Evolutionary conservation across 1,140 invertebrate species (phyloP), one percentile per base, ranked within the genome.

Genomic region (Oscheius sp.): DNA sequence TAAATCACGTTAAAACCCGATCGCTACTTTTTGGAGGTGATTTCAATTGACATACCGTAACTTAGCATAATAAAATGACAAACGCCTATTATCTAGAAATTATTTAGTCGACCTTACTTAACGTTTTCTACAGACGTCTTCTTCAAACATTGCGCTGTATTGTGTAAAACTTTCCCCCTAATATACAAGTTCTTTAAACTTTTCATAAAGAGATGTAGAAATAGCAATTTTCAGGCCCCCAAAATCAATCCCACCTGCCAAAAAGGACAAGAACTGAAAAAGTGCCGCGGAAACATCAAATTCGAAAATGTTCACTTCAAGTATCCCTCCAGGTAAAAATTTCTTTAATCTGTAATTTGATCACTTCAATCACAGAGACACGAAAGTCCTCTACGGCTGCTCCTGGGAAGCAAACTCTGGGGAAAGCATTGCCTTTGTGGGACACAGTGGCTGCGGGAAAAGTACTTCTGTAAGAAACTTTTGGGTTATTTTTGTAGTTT

Each of bases 351-450:
- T 58, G 23, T 58, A 7, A 7, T 13, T n/a, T 13, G 15, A 7
- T n/a, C 23, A 79, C 97, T 3, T 85, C 97, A 7, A n/a, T 85
- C 20, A 13, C 10, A 63, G 36, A 34, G 4, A 90, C 90, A 35
- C 15, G 3, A 62, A 62, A 32, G 34, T 62, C 28, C 28, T 32
- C 15, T 31, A 7, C 76, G 91, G 93, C 83, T 85, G 97, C 28
- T 91, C 89, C 64, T 97, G 97, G 78, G 87, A 86, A 1, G 91
- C 92, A n/a, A 89, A 91, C 1, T 87, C 92, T 0, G 94, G 94
- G 18, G 91, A 94, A 82, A 96, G 93, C 3, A 87, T 94, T 35
- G 95, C 95, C 23, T 86, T 98, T 81, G 94, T 93, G 78, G 88
- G 89, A 74, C 61, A 59, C n/a, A 73, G 69, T 49, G 78, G 78